These are phyloP conservation scores for Dolichopus griseipennis DNA, from an alignment of 2,888 invertebrate species.

Conservation along the genomic window DNA sequence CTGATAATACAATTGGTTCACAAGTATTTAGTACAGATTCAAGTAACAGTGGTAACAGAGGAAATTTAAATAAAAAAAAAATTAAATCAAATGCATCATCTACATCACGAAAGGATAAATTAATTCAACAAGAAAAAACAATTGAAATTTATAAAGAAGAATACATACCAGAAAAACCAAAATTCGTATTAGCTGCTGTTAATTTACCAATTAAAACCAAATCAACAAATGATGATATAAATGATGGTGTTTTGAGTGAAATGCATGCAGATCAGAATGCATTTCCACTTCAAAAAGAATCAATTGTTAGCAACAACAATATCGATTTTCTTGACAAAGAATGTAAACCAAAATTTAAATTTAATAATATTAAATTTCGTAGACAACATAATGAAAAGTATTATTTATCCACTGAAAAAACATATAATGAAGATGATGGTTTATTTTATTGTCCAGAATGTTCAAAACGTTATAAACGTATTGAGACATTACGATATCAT, in stretches of 20 bases:
- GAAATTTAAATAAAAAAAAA: background rate
- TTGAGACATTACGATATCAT: background rate
- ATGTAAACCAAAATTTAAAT: background rate
- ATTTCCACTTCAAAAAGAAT: background rate
- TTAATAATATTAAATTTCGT: background rate
- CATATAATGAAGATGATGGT: background rate
- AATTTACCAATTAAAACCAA: background rate
- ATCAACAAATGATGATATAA: background rate
- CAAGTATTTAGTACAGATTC: no score
- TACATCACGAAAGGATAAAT: background rate
- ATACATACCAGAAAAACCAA: background rate
- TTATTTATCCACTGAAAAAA: background rate
- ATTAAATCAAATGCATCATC: background rate
- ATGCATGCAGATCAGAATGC: background rate
- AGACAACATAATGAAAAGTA: background rate
- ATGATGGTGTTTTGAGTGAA: background rate
- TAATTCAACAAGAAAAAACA: background rate
- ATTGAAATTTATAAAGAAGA: slow-evolving; percentile 1
- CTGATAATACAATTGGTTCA: background rate
- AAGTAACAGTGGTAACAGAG: background rate
- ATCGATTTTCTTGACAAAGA: background rate
- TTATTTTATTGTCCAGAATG: background rate
- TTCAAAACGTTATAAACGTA: slow-evolving; percentile 4
- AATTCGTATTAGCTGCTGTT: background rate
- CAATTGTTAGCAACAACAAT: no score